phyloP scores from a whole-genome alignment of 2,888 invertebrate species.

The Alsophila aescularia region DNA sequence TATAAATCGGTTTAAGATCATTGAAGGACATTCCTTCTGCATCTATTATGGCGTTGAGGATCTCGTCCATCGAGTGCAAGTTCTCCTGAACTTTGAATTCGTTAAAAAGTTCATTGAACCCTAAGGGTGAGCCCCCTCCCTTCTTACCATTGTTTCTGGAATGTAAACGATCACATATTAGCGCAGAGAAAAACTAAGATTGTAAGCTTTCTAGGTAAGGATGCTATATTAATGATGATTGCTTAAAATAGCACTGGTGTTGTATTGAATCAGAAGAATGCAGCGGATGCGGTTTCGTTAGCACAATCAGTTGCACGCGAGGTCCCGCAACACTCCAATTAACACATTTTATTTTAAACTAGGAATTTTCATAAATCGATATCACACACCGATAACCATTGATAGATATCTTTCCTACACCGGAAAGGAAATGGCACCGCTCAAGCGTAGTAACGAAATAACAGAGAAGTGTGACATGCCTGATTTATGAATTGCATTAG shows the following conservation, averaged over 20 bases:
- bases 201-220: constrained; percentile 31
- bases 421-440: constrained; percentile 59
- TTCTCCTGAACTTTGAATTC: constrained; percentile 95
- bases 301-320: constrained; percentile 72
- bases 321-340: constrained; percentile 68
- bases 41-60: constrained; percentile 94
- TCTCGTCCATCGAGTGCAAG: constrained; percentile 94
- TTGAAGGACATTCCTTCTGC: constrained; percentile 97
- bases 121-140: constrained; percentile 91
- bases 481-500: constrained; percentile 47
- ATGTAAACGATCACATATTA: constrained; percentile 37
- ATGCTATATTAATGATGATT: constrained; percentile 17
- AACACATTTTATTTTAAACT: constrained; percentile 62
- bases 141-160: constrained; percentile 86
- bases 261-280: constrained; percentile 68
- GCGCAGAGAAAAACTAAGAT: constrained; percentile 2
- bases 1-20: constrained; percentile 95
- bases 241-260: constrained; percentile 43
- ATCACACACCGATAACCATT: too few species aligned
- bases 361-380: constrained; percentile 19
- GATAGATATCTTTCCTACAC: constrained; percentile 52
- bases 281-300: constrained; percentile 71
- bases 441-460: constrained; percentile 54
- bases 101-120: constrained; percentile 94
- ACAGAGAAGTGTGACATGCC: constrained; percentile 43